These are phyloP conservation scores for Drosophila punjabiensis DNA, from an alignment of 1,140 invertebrate genomes.

Conservation along the genomic window DNA sequence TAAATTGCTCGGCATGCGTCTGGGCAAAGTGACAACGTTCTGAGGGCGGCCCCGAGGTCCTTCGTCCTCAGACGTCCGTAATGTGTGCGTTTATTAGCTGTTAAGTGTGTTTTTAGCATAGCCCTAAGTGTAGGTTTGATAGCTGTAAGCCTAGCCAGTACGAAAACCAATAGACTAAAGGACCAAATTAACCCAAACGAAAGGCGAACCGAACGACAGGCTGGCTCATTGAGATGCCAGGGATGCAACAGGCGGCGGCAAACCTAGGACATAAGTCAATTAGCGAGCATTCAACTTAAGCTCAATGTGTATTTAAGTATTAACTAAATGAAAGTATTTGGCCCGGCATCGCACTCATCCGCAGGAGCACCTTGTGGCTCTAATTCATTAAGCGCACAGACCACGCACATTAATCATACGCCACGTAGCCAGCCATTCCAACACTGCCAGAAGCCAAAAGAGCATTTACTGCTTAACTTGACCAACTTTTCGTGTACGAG, in stretches of 20 bases:
- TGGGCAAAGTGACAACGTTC: constrained; percentile 89
- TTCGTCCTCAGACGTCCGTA: constrained; percentile 25
- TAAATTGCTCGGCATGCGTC: constrained; percentile 88
- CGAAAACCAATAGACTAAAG: constrained; percentile 80
- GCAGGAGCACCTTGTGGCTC: constrained; percentile 22
- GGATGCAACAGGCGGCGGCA: constrained; percentile 44
- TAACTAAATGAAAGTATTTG: constrained; percentile 71
- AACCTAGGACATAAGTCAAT: constrained; percentile 69
- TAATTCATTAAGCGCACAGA: constrained; percentile 66
- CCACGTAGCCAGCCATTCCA: constrained; percentile 38
- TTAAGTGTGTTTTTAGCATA: constrained; percentile 68
- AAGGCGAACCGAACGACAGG: constrained; percentile 62
- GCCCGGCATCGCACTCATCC: constrained; percentile 24
- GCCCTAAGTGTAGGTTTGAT: constrained; percentile 55
- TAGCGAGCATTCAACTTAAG: constrained; percentile 63
- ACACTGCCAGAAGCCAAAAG: constrained; percentile 52
- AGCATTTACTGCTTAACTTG: constrained; percentile 74
- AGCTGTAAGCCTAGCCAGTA: constrained; percentile 56
- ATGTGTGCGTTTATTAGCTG: constrained; percentile 84
- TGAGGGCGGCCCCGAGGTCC: constrained; percentile 66
- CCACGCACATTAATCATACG: constrained; percentile 73
- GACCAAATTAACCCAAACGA: constrained; percentile 69
- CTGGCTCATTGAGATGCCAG: constrained; percentile 79
- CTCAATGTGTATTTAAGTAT: constrained; percentile 83
- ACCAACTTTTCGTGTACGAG: constrained; percentile 75